Evolutionary conservation across 2,888 invertebrate genomes (phyloP), one percentile per base, ranked within the genome.

Genomic region (Tachina grossa): DNA sequence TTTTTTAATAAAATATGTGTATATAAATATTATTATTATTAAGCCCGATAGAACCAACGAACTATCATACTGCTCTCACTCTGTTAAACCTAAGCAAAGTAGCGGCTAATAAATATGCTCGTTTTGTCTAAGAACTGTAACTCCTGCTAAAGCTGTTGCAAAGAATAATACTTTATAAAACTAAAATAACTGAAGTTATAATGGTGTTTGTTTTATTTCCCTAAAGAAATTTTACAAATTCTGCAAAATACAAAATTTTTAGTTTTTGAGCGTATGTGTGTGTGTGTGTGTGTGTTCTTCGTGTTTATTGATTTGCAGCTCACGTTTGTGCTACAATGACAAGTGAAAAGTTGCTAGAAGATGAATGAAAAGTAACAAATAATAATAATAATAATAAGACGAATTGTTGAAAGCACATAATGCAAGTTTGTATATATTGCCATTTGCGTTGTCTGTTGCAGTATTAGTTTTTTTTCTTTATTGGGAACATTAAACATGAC

Each of bases 321-420:
- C 85, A 85, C 85, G 82, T 85, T 79, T 79, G 47, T 71, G 22
- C 49, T 65, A 75, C 82, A 85, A 78, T 79, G 85, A 85, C 85
- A 85, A 85, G 85, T 75, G 85, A 78, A 85, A 85, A 85, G 85
- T 85, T 85, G 85, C 75, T 78, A 69, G 82, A 81, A 85, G 68
- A 82, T 75, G 82, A 85, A 75, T 82, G 79, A 79, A 82, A 77
- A 83, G 71, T 71, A 77, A 65, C 65, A 77, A 80, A 71, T 77
- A 43, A 57, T 77, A 57, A 57, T 69, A 81, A 82, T 65, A 71
- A 85, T 69, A 81, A 82, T 66, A 71, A 85, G 69, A 82, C 65
- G 65, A 82, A 78, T 81, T 82, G 77, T 74, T 81, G 78, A 63
- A 59, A 65, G 69, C 9, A 14, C 39, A 74, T 31, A 59, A 80